Conservation (phyloP, 2,113 vertebrate species). For the Stigmatopora argus region DNA sequence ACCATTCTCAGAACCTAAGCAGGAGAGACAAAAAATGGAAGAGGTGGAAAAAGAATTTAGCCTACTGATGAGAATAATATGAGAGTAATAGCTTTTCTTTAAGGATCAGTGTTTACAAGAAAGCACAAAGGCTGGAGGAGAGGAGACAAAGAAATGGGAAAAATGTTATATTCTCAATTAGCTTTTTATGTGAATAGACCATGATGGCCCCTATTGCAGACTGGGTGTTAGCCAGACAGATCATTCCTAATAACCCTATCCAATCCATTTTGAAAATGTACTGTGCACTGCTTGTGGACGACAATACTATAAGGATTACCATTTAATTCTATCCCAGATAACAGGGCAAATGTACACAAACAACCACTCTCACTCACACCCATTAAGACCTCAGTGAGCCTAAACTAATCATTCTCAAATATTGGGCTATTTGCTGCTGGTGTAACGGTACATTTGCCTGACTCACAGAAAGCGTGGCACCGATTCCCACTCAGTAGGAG, state of each 20-base stretch:
- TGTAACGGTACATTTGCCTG: no score
- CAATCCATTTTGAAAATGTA: slow-evolving; percentile 51
- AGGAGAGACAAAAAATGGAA: no score
- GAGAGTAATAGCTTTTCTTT: slow-evolving; percentile 14
- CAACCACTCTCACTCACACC: background rate
- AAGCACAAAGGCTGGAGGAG: slow-evolving; percentile 8
- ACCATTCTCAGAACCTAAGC: no score
- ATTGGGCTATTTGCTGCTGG: no score
- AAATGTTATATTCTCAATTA: slow-evolving; percentile 32
- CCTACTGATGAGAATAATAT: slow-evolving; percentile 19
- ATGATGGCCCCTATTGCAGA: slow-evolving; percentile 17
- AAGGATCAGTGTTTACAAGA: slow-evolving; percentile 20
- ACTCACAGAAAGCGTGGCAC: no score
- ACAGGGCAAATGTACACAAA: background rate
- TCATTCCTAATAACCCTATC: slow-evolving; percentile 37
- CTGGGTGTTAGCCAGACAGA: slow-evolving; percentile 45
- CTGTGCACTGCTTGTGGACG: slow-evolving; percentile 17
- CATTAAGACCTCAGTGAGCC: background rate
- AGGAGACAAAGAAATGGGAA: slow-evolving; percentile 4
- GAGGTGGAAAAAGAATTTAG: background rate
- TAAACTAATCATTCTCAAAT: no score
- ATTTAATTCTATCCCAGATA: background rate
- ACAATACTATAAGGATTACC: slow-evolving; percentile 46
- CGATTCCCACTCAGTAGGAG: no score
- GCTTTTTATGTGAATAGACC: slow-evolving; percentile 34